A percentile compares a stretch with the other conserved stretches of the same genome.
phyloP scores from a whole-genome alignment of 2,113 vertebrate species.

The Tichodroma muraria region DNA sequence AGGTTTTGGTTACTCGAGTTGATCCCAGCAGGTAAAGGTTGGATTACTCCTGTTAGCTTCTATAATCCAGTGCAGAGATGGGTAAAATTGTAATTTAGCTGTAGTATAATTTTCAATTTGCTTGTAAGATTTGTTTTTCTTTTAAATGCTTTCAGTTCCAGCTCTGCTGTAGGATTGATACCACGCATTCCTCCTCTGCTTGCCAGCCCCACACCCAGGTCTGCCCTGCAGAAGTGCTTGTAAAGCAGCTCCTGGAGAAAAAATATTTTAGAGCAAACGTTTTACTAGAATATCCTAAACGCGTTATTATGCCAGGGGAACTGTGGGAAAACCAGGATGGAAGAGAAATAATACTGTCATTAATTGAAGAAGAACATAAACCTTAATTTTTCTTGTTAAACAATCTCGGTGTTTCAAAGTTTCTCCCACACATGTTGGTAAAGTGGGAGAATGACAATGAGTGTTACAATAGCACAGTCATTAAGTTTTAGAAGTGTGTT shows the following conservation, averaged over 20 bases:
- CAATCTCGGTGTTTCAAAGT: not conserved
- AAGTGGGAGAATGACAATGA: not conserved
- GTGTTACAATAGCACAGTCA: not conserved
- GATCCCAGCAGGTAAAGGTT: not conserved
- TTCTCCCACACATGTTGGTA: not conserved
- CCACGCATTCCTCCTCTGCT: not conserved
- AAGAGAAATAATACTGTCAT: not conserved
- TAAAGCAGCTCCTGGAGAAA: not conserved
- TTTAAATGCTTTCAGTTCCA: not conserved
- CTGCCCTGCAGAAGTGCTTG: not conserved
- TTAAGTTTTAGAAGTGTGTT: not conserved
- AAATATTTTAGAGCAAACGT: not conserved
- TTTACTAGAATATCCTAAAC: not conserved
- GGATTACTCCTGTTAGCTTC: not conserved
- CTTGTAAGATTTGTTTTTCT: not conserved
- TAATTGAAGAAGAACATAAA: not conserved
- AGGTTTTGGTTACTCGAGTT: not conserved
- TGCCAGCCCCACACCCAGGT: not conserved
- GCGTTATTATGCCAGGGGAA: not conserved
- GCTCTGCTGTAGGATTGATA: not conserved
- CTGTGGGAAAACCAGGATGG: not conserved
- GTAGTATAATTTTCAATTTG: not conserved
- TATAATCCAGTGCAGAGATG: not conserved
- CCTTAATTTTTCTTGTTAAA: not conserved
- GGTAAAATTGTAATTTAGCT: not conserved